Base-by-base conservation (phyloP, 2,113 vertebrate genomes). In the Thinocorus orbignyianus region DNA sequence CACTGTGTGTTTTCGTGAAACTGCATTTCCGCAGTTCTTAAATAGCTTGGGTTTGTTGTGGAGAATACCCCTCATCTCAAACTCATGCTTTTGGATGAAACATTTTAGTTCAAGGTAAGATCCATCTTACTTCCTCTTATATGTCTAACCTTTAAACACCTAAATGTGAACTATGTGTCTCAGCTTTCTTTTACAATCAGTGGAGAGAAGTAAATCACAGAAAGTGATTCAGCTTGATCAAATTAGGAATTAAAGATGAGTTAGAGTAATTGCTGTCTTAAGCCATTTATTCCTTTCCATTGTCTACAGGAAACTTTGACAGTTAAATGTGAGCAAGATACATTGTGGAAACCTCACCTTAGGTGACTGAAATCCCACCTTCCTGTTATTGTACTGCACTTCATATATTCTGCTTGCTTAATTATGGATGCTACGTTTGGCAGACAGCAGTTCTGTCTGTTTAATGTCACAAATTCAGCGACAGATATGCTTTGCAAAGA, bases 341-440 rank as follows among this genome's bases (percentile, higher is more conserved):
- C 19, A 1, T 88, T 3, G 0, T 25, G 86, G 86, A 93, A 92
- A 54, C 76, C 58, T 83, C 82, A 70, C 80, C 42, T 70, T 48
- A 42, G 68, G 69, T 89, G 91, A 58, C 80, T 95, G 91, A 88
- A 96, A 93, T 92, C 80, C 69, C 69, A 58, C 81, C 80, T 86
- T 91, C 60, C 91, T 91, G 60, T 81, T 86, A 74, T 33, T 85
- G 35, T 62, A 17, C 51, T 44, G 52, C 64, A 71, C 78, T 93
- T 92, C 48, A n/a, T 78, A 28, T 81, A 51, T 81, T 96, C 91
- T 86, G 35, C 69, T 74, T 73, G 42, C 76, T 86, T 95, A 89
- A 92, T 96, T 95, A 86, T 79, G 86, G 91, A 91, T 93, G 64
- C 89, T 81, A 65, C 76, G 92, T 73, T 74, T 68, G 91, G 77